Conservation (phyloP, 2,888 invertebrate genomes). For the Diarsia brunnea region DNA sequence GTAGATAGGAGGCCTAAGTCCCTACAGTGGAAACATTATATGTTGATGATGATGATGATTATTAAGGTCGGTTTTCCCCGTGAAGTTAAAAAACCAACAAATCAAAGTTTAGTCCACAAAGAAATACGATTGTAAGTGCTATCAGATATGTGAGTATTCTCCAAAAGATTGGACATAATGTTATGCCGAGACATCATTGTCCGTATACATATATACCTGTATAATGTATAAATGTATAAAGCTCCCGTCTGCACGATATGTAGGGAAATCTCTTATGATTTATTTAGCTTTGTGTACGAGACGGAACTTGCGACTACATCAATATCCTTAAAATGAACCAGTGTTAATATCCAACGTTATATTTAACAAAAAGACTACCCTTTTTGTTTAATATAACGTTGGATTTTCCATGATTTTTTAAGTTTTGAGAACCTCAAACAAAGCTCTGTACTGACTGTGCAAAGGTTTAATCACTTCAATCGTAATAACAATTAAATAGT, state of each 20-base stretch:
- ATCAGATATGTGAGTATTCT: conserved; percentile 15
- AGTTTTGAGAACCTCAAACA: no score
- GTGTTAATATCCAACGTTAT: no score
- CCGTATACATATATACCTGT: not conserved
- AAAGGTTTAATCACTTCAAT: no score
- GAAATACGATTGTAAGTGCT: conserved; percentile 5
- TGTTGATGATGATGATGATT: no score
- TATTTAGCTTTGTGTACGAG: conserved; percentile 34
- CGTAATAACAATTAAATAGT: no score
- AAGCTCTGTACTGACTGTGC: no score
- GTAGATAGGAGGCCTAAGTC: no score
- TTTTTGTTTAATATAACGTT: no score
- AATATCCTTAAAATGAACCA: not conserved
- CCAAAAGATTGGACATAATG: conserved; percentile 31
- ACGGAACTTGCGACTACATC: conserved; percentile 10
- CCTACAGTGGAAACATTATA: no score
- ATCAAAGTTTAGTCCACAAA: not conserved
- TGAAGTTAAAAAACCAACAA: not conserved
- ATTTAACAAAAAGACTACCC: no score
- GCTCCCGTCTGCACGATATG: conserved; percentile 15
- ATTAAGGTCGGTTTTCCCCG: no score
- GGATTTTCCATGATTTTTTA: no score
- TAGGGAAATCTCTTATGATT: conserved; percentile 55
- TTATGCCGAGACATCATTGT: conserved; percentile 37
- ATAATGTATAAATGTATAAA: conserved; percentile 23